Percentiles rank a stretch among this genome's conserved stretches.
Evolutionary conservation across 2,888 invertebrate species (phyloP).

Genomic region (Drosophila histrio): DNA sequence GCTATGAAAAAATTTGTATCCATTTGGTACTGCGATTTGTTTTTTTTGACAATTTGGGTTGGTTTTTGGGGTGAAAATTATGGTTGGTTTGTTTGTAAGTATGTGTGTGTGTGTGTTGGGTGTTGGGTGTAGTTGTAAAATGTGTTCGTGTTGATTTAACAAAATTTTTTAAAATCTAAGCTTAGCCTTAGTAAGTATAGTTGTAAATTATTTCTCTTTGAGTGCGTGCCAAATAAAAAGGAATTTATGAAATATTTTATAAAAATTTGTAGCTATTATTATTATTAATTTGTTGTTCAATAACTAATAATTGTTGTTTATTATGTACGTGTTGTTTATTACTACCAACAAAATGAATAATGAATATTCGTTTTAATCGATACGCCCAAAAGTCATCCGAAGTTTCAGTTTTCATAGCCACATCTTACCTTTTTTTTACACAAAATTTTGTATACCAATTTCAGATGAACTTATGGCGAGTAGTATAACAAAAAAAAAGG

Average conservation of each 20-base stretch:
- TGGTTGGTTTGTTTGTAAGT: slow-evolving; percentile 25
- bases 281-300: slow-evolving; percentile 36
- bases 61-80: slow-evolving; percentile 41
- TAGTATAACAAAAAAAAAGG: background rate
- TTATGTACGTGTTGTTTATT: slow-evolving; percentile 35
- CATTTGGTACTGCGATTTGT: slow-evolving; percentile 63
- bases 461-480: slow-evolving; percentile 47
- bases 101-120: slow-evolving; percentile 7
- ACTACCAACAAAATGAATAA: slow-evolving; percentile 43
- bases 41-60: slow-evolving; percentile 38
- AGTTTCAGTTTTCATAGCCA: slow-evolving; percentile 7
- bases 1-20: slow-evolving; percentile 79
- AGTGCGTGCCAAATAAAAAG: slow-evolving; percentile 80
- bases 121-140: slow-evolving; percentile 8
- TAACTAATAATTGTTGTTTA: slow-evolving; percentile 34
- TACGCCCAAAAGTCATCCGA: slow-evolving; percentile 44
- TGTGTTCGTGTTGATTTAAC: slow-evolving; percentile 34
- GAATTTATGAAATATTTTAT: slow-evolving; percentile 61
- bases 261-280: slow-evolving; percentile 45
- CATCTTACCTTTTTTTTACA: slow-evolving; percentile 47
- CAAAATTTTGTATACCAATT: slow-evolving; percentile 36
- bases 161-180: slow-evolving; percentile 42
- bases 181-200: slow-evolving; percentile 39
- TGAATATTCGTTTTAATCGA: slow-evolving; percentile 1
- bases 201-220: slow-evolving; percentile 42